phyloP scores from a whole-genome alignment of 2,888 invertebrate genomes.

The Chironomus riparius region DNA sequence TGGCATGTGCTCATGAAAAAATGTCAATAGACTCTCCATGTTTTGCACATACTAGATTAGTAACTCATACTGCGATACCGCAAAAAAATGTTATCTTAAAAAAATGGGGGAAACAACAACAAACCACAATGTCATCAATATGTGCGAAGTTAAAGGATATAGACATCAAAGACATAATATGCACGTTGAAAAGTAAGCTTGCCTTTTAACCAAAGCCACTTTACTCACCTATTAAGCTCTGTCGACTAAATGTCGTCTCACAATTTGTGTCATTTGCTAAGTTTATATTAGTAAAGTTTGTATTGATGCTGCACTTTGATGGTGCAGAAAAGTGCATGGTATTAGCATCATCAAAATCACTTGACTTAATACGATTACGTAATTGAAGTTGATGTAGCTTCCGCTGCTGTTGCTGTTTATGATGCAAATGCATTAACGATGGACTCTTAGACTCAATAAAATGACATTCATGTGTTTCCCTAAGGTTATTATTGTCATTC shows the following conservation, averaged over 20 bases:
- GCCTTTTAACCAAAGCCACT: background rate
- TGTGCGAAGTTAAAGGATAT: no score
- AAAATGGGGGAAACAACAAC: no score
- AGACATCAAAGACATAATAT: background rate
- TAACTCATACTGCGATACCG: no score
- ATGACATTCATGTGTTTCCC: background rate
- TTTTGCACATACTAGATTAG: no score
- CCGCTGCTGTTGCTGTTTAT: background rate
- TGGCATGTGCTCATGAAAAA: no score
- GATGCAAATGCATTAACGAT: slow-evolving; percentile 14
- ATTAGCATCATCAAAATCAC: background rate
- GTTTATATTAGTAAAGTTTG: slow-evolving; percentile 17
- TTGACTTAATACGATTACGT: slow-evolving; percentile 1
- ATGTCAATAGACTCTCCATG: no score
- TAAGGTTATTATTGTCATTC: slow-evolving; percentile 5
- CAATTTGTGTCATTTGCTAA: background rate
- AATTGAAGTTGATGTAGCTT: background rate
- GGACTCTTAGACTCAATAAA: slow-evolving; percentile 16
- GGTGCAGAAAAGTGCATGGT: slow-evolving; percentile 20
- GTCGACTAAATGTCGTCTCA: background rate
- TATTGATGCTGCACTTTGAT: slow-evolving; percentile 11
- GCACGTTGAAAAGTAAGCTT: background rate
- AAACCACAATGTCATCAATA: no score
- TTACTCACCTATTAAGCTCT: slow-evolving; percentile 23
- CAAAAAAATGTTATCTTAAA: no score